Base-by-base conservation (phyloP, 2,797 vertebrate genomes). In the Emys orbicularis region DNA sequence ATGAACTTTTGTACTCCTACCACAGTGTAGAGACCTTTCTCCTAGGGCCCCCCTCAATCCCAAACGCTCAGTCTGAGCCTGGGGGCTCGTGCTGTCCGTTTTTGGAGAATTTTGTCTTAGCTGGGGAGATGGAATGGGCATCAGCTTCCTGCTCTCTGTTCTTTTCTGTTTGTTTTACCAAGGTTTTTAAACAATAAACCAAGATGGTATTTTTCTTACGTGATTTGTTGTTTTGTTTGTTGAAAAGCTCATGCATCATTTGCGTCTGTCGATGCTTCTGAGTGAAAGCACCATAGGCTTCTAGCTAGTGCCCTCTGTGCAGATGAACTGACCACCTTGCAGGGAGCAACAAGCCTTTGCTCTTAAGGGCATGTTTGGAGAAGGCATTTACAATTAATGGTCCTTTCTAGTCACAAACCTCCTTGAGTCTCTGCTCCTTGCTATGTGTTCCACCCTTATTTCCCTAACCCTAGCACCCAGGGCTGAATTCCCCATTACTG, bases 161-260 rank as follows among this genome's bases (percentile, higher is more conserved):
- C 65, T 72, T 96, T 95, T 97, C 77, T 95, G 94, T 95, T 95
- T 97, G 97, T 97, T 95, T 98, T 97, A 98, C 94, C 88, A 94
- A 88, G 93, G 96, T 97, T 98, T 98, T 97, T 97, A 97, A 97
- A 97, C 97, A 98, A 98, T 98, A 98, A 98, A 98, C 90, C 83
- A 95, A 97, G 95, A 96, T 96, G 95, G 93, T 98, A 98, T 98
- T 98, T 98, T 98, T 98, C 97, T 97, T 98, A 98, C 85, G 68
- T 91, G 94, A 96, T 93, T 93, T 93, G 84, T 92, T 93, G 92
- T 94, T n/a, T 88, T 0, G 12, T 83, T 86, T 96, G 0, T 86
- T 96, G 80, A 59, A 79, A 89, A 96, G 15, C 86, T 84, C 31
- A 3, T 41, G 13, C 74, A 2, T 12, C 37, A 52, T 2, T 84